These are phyloP conservation scores for Ceyx margarethae DNA, from an alignment of 2,113 vertebrate genomes.

Conservation along the genomic window DNA sequence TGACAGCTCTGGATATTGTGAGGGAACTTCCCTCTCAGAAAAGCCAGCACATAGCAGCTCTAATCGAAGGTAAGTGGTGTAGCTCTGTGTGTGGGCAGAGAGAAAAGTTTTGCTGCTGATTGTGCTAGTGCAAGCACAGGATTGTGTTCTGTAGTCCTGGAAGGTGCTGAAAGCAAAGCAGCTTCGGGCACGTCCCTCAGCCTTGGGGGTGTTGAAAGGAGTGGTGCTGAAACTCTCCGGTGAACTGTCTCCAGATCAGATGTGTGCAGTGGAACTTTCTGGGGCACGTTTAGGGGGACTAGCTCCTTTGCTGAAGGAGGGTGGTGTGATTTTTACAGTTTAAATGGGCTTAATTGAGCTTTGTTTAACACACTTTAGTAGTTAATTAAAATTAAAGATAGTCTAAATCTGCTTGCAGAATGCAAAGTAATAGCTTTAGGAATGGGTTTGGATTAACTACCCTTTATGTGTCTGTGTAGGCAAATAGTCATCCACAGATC, in stretches of 20 bases:
- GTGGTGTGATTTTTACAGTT: not conserved
- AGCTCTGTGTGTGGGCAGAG: not conserved
- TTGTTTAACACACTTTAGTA: constrained; percentile 30
- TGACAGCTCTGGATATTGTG: constrained; percentile 92
- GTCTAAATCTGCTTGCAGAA: constrained; percentile 28
- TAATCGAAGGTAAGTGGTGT: constrained; percentile 85
- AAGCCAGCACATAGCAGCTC: constrained; percentile 89
- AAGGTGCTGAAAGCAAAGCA: not conserved
- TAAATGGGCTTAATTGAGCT: constrained; percentile 43
- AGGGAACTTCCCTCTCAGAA: constrained; percentile 97
- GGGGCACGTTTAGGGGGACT: not conserved
- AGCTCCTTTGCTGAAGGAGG: not conserved
- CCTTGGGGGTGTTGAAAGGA: not conserved
- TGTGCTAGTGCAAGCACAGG: not conserved
- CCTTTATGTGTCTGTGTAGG: not conserved
- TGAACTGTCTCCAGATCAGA: not conserved
- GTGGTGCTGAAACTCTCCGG: fast-evolving
- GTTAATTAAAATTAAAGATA: constrained; percentile 49
- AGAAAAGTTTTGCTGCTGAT: not conserved
- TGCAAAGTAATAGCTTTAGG: constrained; percentile 23
- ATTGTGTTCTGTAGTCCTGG: not conserved
- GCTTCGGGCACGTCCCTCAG: not conserved
- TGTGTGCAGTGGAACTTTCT: not conserved
- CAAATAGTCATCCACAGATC: not conserved
- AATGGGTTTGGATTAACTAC: not conserved